phyloP scores from a whole-genome alignment of 2,888 invertebrate species.

The Agonopterix alstromeriana region DNA sequence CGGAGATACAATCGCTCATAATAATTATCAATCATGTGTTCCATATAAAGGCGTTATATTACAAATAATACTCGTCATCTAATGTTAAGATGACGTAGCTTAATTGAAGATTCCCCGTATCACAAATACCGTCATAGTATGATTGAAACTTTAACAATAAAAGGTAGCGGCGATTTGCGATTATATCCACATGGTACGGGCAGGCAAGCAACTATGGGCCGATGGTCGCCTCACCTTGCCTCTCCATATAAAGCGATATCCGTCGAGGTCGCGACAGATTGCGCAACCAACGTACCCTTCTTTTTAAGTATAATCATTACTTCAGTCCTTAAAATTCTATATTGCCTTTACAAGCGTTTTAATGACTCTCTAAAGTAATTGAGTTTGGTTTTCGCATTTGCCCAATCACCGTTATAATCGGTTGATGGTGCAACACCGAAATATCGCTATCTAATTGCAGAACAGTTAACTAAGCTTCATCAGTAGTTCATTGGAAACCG shows the following conservation, averaged over 20 bases:
- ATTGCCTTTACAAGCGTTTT: slow-evolving; percentile 13
- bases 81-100: too few relatives aligned
- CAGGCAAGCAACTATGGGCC: slow-evolving; percentile 29
- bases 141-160: neutral
- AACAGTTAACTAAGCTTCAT: slow-evolving; percentile 15
- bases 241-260: slow-evolving; percentile 61
- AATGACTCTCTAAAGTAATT: neutral
- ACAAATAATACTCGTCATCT: neutral
- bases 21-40: too few relatives aligned
- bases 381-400: neutral
- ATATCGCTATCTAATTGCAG: slow-evolving; percentile 1
- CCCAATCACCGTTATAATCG: neutral
- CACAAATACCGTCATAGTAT: too few relatives aligned
- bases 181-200: slow-evolving; percentile 5
- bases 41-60: too few relatives aligned
- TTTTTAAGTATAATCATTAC: slow-evolving; percentile 37
- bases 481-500: slow-evolving; percentile 13
- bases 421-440: neutral
- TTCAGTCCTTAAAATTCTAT: slow-evolving; percentile 19
- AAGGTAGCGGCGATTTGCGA: slow-evolving; percentile 2
- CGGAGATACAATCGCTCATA: too few relatives aligned
- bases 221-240: slow-evolving; percentile 59
- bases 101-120: too few relatives aligned
- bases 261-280: slow-evolving; percentile 56
- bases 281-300: slow-evolving; percentile 43